phyloP scores from a whole-genome alignment of 2,888 invertebrate species.

The Tetranychus truncatus region DNA sequence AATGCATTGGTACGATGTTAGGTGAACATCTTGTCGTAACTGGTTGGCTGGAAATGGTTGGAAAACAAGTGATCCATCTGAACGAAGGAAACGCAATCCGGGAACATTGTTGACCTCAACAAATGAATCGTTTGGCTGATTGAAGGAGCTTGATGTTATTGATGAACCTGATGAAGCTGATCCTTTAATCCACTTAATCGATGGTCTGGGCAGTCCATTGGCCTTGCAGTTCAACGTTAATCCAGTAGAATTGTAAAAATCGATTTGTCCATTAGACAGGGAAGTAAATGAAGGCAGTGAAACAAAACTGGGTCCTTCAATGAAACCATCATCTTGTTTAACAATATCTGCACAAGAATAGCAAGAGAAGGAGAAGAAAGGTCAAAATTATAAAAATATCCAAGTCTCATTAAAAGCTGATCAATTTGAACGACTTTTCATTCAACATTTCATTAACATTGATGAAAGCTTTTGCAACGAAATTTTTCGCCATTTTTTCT shows the following conservation, averaged over 20 bases:
- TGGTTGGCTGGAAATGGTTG: slow-evolving; percentile 10
- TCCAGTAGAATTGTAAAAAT: slow-evolving; percentile 13
- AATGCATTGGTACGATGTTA: slow-evolving; percentile 18
- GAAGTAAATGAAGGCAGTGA: not conserved
- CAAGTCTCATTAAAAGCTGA: too few relatives aligned
- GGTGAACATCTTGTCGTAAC: slow-evolving; percentile 17
- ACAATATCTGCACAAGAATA: not conserved
- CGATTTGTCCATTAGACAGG: not conserved
- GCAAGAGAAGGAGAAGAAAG: too few relatives aligned
- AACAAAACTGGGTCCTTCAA: slow-evolving; percentile 10
- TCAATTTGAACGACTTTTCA: too few relatives aligned
- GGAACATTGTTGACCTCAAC: not conserved
- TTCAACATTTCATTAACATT: too few relatives aligned
- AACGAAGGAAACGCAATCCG: slow-evolving; percentile 15
- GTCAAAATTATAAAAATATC: too few relatives aligned
- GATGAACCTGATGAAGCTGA: not conserved
- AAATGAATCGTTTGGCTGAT: not conserved
- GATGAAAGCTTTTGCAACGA: too few relatives aligned
- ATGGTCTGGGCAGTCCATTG: not conserved
- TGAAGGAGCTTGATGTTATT: not conserved
- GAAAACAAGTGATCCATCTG: slow-evolving; percentile 18
- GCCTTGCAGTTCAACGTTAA: not conserved
- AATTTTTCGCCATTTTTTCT: too few relatives aligned
- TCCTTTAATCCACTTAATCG: slow-evolving; percentile 1
- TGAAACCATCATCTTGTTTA: not conserved